A percentile compares a stretch with the other conserved stretches of the same genome.
Evolutionary conservation across 2,888 invertebrate species (phyloP).

Genomic region (Papilio elwesi): DNA sequence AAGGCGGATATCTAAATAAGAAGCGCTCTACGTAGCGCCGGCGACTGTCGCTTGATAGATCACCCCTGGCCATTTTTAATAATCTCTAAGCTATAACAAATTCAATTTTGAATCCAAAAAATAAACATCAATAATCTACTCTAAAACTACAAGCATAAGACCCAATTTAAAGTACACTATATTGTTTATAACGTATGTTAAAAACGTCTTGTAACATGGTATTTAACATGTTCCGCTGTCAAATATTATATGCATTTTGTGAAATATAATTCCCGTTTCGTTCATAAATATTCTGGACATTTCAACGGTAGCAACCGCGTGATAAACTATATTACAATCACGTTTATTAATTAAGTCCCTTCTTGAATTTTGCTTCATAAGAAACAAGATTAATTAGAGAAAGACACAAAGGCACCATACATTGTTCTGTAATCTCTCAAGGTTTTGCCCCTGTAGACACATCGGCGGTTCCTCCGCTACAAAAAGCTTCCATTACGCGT

Average conservation of each 20-base stretch:
- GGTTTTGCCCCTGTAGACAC: constrained; percentile 55
- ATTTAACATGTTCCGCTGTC: constrained; percentile 60
- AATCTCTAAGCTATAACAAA: constrained; percentile 52
- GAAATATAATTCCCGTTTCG: constrained; percentile 40
- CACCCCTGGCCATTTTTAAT: constrained; percentile 76
- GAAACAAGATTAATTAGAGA: constrained; percentile 61
- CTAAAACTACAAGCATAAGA: constrained; percentile 20
- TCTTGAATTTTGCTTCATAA: constrained; percentile 42
- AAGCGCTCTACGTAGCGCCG: constrained; percentile 62
- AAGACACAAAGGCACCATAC: constrained; percentile 62
- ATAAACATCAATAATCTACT: constrained; percentile 14
- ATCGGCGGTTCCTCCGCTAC: constrained; percentile 63
- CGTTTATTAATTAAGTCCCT: constrained; percentile 47
- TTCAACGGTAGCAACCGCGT: constrained; percentile 41
- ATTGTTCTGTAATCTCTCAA: constrained; percentile 55
- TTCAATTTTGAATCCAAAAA: constrained; percentile 3
- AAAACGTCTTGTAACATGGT: constrained; percentile 45
- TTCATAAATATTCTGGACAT: constrained; percentile 43
- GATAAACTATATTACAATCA: constrained; percentile 43
- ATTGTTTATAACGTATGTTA: constrained; percentile 18
- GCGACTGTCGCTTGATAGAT: constrained; percentile 78
- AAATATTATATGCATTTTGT: constrained; percentile 57
- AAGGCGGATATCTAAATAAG: constrained; percentile 74
- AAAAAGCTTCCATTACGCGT: constrained; percentile 71
- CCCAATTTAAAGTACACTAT: constrained; percentile 16